phyloP scores from a whole-genome alignment of 2,113 vertebrate species.

The Cisticola juncidis region DNA sequence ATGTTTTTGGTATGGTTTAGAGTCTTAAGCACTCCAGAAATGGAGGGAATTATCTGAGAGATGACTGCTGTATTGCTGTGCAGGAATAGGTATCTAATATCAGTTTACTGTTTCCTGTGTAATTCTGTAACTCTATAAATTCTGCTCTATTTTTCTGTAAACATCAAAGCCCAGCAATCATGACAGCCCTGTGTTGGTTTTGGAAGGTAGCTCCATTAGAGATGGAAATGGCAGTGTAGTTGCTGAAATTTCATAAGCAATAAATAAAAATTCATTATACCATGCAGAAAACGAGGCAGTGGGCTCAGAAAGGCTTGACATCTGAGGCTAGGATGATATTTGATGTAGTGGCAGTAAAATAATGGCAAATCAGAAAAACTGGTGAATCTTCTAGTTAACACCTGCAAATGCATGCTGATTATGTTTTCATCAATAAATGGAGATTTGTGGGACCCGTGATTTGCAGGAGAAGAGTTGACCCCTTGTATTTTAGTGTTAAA shows the following conservation, averaged over 20 bases:
- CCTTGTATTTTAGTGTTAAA: neutral
- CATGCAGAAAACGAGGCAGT: neutral
- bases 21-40: neutral
- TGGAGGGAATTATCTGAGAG: neutral
- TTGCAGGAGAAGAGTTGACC: neutral
- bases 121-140: neutral
- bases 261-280: neutral
- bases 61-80: neutral
- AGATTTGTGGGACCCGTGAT: neutral
- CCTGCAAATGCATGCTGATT: neutral
- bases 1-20: neutral
- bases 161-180: neutral
- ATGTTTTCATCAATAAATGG: neutral
- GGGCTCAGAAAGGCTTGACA: neutral
- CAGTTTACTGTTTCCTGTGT: neutral
- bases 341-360: neutral
- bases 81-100: neutral
- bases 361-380: neutral
- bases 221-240: neutral
- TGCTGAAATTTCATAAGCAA: neutral
- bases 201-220: neutral
- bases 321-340: neutral
- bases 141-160: neutral
- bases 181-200: neutral
- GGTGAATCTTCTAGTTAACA: neutral